Percentiles rank a stretch among this genome's conserved stretches.
These are phyloP conservation scores for Drosophila mercatorum DNA, from an alignment of 2,888 invertebrate species.

Conservation along the genomic window DNA sequence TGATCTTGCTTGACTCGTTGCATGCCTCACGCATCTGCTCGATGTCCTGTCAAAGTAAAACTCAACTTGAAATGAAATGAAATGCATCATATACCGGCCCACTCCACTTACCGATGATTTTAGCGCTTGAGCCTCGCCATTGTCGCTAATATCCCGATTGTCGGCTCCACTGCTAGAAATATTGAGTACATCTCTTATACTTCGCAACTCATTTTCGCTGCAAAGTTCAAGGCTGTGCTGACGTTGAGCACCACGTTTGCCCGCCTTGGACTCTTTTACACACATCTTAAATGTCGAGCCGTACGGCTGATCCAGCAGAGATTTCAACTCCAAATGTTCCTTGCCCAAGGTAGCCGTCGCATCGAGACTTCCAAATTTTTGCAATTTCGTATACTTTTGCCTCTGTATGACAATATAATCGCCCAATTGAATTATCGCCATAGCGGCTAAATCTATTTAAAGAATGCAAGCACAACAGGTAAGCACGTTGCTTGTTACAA, in stretches of 20 bases:
- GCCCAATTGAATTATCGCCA: constrained; percentile 87
- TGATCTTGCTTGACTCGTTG: constrained; percentile 91
- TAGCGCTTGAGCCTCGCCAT: constrained; percentile 90
- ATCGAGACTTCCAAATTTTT: constrained; percentile 89
- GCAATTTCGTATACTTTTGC: constrained; percentile 91
- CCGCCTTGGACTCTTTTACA: constrained; percentile 85
- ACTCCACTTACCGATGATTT: constrained; percentile 85
- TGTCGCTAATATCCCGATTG: constrained; percentile 93
- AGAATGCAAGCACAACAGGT: constrained; percentile 30
- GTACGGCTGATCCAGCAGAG: constrained; percentile 89
- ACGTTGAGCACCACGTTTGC: constrained; percentile 85
- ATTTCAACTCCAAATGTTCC: constrained; percentile 88
- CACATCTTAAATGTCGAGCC: constrained; percentile 92
- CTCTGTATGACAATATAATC: constrained; percentile 91
- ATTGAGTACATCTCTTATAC: constrained; percentile 87
- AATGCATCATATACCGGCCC: too few species aligned
- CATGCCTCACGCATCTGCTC: constrained; percentile 91
- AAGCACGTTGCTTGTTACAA: constrained; percentile 45
- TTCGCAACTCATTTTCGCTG: constrained; percentile 85
- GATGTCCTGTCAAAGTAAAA: constrained; percentile 88
- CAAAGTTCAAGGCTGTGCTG: constrained; percentile 86
- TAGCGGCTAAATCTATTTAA: constrained; percentile 12
- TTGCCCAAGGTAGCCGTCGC: constrained; percentile 89
- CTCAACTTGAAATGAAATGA: background rate
- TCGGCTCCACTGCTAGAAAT: constrained; percentile 90